Evolutionary conservation across 1,140 invertebrate genomes (phyloP), one percentile per base, ranked within the genome.

Genomic region (Coelopa frigida): DNA sequence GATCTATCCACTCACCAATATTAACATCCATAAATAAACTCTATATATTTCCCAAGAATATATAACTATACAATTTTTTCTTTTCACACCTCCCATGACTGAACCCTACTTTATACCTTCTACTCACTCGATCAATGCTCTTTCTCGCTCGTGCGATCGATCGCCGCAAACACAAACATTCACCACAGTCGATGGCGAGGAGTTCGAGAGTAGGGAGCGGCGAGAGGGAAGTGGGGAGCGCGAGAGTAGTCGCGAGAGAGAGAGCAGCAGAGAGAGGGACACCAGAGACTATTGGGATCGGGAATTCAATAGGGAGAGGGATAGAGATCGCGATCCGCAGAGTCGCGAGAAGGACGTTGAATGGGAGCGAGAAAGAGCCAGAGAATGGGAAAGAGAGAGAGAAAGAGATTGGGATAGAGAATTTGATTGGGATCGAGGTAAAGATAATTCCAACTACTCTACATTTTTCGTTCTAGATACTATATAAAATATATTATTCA

Each of bases 371-470:
- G 61, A 65, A 48, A 39, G 61, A 48, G 61, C 61, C 21, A 57
- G 61, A 46, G 61, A 65, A 57, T 65, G 61, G 61, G 61, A 65
- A 59, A 61, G 61, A 58, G 61, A 65, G 59, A 59, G 61, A 61
- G 61, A 65, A 58, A 61, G 61, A 61, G 61, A 65, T 61, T 65
- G 61, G 61, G 59, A 65, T 60, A 65, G 61, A 54, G 61, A 65
- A 59, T 65, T 65, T 59, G 61, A 65, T 65, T 65, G 61, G 61
- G 61, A 65, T 57, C 61, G 61, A 65, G 61, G 61, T 65, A 65
- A 65, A 60, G 17, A 41, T 7, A 31, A 20, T 43, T 31, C 10
- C 14, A 15, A 12, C 33, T 18, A 42, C 18, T 26, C 4, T 24
- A 35, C 5, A 22, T 33, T 15, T 44, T 33, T 31, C 17, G 12